Base-by-base conservation (phyloP, 2,888 invertebrate genomes). In the Drosophila niveifrons region DNA sequence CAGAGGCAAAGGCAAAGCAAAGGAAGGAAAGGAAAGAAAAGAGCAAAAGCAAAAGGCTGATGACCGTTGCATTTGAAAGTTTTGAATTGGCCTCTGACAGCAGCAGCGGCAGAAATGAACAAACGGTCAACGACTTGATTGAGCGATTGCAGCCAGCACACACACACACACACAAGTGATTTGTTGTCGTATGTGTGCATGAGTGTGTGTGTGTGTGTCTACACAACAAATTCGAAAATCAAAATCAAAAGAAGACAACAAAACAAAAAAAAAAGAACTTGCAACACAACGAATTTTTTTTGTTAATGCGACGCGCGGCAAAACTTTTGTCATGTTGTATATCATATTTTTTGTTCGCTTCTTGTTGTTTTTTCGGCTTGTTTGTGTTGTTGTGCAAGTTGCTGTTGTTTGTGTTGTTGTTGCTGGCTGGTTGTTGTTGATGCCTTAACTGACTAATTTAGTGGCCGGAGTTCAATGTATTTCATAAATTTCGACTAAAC, bases 401-500 rank as follows among this genome's bases (percentile, higher is more conserved):
- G 23, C 58, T 53, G 63, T 52, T 72, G 34, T 61, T 63, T 17
- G 58, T 53, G 63, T 52, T 72, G 15, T 62, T 39, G 41, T 18
- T 59, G 34, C 18, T 51, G 18, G 57, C 23, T 23, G 36, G 28
- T 17, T 17, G 36, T 29, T 47, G 51, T 68, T 78, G 66, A 59
- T 75, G 85, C 81, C 80, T 85, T 67, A 84, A 84, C 78, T 85
- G 88, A 85, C 88, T 85, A 85, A 85, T 88, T 85, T 85, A 80
- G 71, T 82, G 84, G 65, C 70, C 61, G 64, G 79, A 88, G 89
- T 90, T 90, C 89, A 89, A 83, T 85, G 89, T 81, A 89, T 89
- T 88, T 84, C 82, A 81, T 81, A 90, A 89, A 90, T 86, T 89
- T 89, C 77, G 80, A 80, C 88, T 86, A 85, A 89, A 87, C 76